phyloP scores from a whole-genome alignment of 2,797 vertebrate species.

The Zenarchopterus dispar region DNA sequence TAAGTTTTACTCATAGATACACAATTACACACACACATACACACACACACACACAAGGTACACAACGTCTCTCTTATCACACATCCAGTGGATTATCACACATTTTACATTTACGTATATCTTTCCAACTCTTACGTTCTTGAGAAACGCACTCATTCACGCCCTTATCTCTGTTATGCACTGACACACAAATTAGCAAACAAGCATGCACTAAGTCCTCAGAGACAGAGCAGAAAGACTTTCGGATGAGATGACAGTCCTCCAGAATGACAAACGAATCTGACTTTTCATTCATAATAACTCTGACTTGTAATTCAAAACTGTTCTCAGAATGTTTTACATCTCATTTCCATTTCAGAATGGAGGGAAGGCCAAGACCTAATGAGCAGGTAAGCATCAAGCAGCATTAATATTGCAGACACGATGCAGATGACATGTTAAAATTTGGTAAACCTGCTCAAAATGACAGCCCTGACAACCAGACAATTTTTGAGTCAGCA shows the following conservation, averaged over 20 bases:
- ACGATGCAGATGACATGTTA: conserved; percentile 35
- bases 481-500: conserved; percentile 27
- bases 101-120: too few relatives aligned
- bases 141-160: too few relatives aligned
- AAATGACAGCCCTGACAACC: conserved; percentile 36
- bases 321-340: conserved; percentile 26
- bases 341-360: conserved; percentile 29
- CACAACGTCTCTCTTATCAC: too few relatives aligned
- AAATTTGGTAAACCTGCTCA: conserved; percentile 10
- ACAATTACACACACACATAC: too few relatives aligned
- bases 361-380: conserved; percentile 24
- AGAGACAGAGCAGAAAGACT: conserved; percentile 26
- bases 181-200: neutral
- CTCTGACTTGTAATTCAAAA: conserved; percentile 28
- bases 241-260: conserved; percentile 31
- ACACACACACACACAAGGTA: too few relatives aligned
- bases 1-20: too few relatives aligned
- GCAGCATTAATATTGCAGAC: conserved; percentile 39
- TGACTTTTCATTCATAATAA: conserved; percentile 41
- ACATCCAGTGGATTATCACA: too few relatives aligned
- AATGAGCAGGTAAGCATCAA: conserved; percentile 37
- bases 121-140: too few relatives aligned
- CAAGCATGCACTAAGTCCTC: neutral
- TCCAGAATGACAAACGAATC: conserved; percentile 41
- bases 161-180: neutral